These are phyloP conservation scores for Drosophila hydei DNA, from an alignment of 1,140 invertebrate genomes.

Conservation along the genomic window DNA sequence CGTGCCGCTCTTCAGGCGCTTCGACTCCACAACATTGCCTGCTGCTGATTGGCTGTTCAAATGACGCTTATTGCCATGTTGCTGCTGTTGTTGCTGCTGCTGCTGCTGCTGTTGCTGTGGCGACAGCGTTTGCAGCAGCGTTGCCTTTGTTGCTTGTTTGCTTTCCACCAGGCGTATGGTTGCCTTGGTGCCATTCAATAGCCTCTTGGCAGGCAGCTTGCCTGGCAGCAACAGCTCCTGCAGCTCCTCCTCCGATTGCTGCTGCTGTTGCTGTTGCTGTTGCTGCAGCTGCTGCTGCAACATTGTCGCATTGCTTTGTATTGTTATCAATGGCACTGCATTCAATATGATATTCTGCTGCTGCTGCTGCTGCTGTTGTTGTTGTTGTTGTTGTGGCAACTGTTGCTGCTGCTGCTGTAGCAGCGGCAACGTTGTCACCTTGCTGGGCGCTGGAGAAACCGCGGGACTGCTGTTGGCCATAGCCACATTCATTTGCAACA, in stretches of 20 bases:
- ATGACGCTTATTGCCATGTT: slow-evolving; percentile 74
- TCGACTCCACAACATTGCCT: slow-evolving; percentile 59
- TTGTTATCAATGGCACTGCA: slow-evolving; percentile 81
- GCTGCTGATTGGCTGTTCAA: slow-evolving; percentile 52
- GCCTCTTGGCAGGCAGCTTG: slow-evolving; percentile 60
- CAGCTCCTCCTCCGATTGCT: slow-evolving; percentile 39
- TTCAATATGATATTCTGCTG: slow-evolving; percentile 77
- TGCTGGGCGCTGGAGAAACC: slow-evolving; percentile 62
- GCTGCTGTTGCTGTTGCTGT: slow-evolving; percentile 58
- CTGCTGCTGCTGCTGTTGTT: slow-evolving; percentile 61
- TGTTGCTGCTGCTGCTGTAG: slow-evolving; percentile 58
- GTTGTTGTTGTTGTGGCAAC: slow-evolving; percentile 37
- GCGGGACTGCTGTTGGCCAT: slow-evolving; percentile 59
- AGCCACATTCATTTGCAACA: slow-evolving; percentile 76
- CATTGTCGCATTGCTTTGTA: slow-evolving; percentile 71
- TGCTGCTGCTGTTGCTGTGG: slow-evolving; percentile 52
- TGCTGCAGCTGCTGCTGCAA: slow-evolving; percentile 53
- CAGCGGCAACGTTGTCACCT: slow-evolving; percentile 57
- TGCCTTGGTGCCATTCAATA: slow-evolving; percentile 63
- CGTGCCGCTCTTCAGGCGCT: slow-evolving; percentile 70
- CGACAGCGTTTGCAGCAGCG: slow-evolving; percentile 44
- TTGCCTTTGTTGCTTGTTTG: slow-evolving; percentile 44
- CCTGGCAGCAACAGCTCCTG: slow-evolving; percentile 45
- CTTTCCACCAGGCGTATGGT: slow-evolving; percentile 68
- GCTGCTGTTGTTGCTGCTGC: slow-evolving; percentile 52